Percentiles rank a stretch among this genome's conserved stretches.
Conservation (phyloP, 2,797 vertebrate genomes). For the Trachurus trachurus region DNA sequence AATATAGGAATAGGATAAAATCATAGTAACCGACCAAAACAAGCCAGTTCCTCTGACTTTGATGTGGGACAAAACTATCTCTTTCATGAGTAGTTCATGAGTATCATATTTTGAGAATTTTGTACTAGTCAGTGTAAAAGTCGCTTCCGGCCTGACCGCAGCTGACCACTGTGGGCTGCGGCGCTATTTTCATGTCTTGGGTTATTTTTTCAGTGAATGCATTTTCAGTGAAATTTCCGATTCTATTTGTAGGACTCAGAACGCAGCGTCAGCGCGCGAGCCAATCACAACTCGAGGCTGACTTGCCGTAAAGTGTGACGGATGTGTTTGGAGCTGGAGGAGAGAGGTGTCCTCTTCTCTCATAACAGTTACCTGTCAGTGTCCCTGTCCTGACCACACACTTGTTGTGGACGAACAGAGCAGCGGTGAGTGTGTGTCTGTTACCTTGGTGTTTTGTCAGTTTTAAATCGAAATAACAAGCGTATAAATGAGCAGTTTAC, state of each 20-base stretch:
- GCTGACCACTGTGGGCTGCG: no score
- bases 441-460: not conserved
- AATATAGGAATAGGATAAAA: no score
- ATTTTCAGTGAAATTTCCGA: not conserved
- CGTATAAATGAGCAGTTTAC: not conserved
- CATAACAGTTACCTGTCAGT: accelerated
- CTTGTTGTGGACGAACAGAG: not conserved
- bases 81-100: no score
- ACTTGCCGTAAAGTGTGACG: slow-evolving; percentile 53
- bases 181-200: not conserved
- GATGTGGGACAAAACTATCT: no score
- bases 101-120: no score
- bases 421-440: slow-evolving; percentile 38
- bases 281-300: slow-evolving; percentile 50
- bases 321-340: not conserved
- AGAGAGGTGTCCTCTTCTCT: accelerated
- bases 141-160: no score
- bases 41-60: no score
- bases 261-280: slow-evolving; percentile 13
- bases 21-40: no score
- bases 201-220: not conserved
- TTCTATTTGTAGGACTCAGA: not conserved
- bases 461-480: not conserved
- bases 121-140: no score
- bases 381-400: not conserved